Percentiles rank a stretch among this genome's conserved stretches.
Evolutionary conservation across 2,797 vertebrate genomes (phyloP).

Genomic region (Ctenopoma kingsleyae): DNA sequence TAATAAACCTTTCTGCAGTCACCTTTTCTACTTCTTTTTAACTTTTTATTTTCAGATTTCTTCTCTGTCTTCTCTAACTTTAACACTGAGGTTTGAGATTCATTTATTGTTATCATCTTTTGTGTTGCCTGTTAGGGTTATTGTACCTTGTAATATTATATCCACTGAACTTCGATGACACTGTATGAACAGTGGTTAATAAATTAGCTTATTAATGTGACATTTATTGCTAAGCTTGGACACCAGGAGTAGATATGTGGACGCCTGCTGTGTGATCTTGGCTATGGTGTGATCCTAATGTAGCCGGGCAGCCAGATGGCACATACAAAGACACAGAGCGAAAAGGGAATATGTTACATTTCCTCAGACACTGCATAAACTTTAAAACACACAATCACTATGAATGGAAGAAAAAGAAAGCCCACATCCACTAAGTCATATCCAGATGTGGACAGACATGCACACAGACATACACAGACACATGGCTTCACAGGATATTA

Average conservation of each 20-base stretch:
- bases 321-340: slow-evolving; percentile 34
- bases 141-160: not conserved
- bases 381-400: not conserved
- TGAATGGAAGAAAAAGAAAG: not conserved
- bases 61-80: not conserved
- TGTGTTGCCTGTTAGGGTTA: slow-evolving; percentile 1
- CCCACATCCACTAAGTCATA: not conserved
- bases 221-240: slow-evolving; percentile 55
- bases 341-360: slow-evolving; percentile 18
- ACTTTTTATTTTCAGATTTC: slow-evolving; percentile 2
- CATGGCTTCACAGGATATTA: slow-evolving; percentile 32
- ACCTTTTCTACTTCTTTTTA: not conserved
- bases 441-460: slow-evolving; percentile 10
- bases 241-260: slow-evolving; percentile 47
- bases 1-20: not conserved
- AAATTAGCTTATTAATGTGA: slow-evolving; percentile 38
- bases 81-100: not conserved
- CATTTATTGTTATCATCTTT: not conserved
- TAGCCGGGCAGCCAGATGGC: slow-evolving; percentile 67
- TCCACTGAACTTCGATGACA: not conserved
- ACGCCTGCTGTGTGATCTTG: slow-evolving; percentile 40
- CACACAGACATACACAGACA: not conserved
- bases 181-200: not conserved
- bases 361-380: slow-evolving; percentile 4
- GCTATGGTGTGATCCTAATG: slow-evolving; percentile 59